Evolutionary conservation across 1,140 invertebrate genomes (phyloP).

Genomic region (Calliphora vicina): DNA sequence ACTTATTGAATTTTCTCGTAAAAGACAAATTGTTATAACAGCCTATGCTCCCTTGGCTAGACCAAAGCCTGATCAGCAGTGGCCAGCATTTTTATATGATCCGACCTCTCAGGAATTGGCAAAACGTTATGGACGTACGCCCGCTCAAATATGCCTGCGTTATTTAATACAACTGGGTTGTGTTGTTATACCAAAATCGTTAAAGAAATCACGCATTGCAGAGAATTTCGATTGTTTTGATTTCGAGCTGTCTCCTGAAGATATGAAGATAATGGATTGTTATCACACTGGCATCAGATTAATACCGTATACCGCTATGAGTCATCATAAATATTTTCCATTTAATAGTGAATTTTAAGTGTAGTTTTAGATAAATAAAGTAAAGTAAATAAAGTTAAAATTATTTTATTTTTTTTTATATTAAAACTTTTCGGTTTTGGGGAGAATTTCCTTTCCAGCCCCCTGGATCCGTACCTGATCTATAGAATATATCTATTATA

Average conservation of each 20-base stretch:
- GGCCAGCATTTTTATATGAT: slow-evolving; percentile 66
- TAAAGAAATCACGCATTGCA: slow-evolving; percentile 71
- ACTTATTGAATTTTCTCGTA: slow-evolving; percentile 76
- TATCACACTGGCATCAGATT: slow-evolving; percentile 70
- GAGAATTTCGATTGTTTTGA: slow-evolving; percentile 80
- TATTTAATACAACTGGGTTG: slow-evolving; percentile 71
- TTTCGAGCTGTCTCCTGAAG: slow-evolving; percentile 72
- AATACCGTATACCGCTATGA: slow-evolving; percentile 62
- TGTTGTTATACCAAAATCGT: slow-evolving; percentile 79
- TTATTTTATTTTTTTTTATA: too few species aligned
- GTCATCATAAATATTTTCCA: slow-evolving; percentile 70
- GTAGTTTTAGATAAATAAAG: too few species aligned
- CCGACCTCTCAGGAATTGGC: slow-evolving; percentile 70
- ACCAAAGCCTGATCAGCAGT: slow-evolving; percentile 65
- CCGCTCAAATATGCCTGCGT: slow-evolving; percentile 76
- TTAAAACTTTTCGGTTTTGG: too few species aligned
- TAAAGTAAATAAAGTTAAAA: too few species aligned
- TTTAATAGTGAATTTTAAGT: slow-evolving; percentile 65
- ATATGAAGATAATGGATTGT: slow-evolving; percentile 69
- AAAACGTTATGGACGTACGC: slow-evolving; percentile 73
- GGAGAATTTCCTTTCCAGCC: too few species aligned
- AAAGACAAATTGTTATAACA: slow-evolving; percentile 73
- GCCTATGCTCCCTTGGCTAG: slow-evolving; percentile 84
- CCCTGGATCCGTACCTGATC: too few species aligned
- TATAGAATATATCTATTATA: too few species aligned